Evolutionary conservation across 2,797 vertebrate species (phyloP), one percentile per base, ranked within the genome.

Genomic region (Morus bassanus): DNA sequence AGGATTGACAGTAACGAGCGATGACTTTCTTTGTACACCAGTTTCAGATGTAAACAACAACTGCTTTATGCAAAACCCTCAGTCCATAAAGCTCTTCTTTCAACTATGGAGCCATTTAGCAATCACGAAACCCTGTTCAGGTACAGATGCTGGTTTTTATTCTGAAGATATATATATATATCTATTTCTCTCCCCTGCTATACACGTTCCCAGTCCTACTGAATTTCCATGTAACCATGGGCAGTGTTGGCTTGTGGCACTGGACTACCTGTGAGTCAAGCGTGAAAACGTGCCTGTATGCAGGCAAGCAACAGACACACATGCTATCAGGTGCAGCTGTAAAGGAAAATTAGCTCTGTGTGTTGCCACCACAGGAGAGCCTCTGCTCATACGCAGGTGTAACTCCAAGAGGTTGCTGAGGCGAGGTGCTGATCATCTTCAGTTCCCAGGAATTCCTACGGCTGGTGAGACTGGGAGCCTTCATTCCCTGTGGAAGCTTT

Each of bases 41-140:
- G 45, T 79, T 95, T 93, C 93, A 93, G 83, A 63, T 89, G 70
- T 95, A 95, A 89, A 89, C 76, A 93, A 73, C 74, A 90, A 90
- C 59, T 70, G 74, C 74, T 70, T 93, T 81, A 80, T 93, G 77
- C 53, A 95, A 93, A 91, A 60, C 64, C 70, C 91, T 90, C 83
- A 94, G 74, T 89, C 88, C 75, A 22, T 64, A 79, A 87, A 88
- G 51, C 85, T 79, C 45, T 88, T 67, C 3, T 10, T 46, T 88
- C 93, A 70, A 45, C 8, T 28, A 5, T 63, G 37, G 83, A 91
- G 39, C 63, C 33, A 39, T 88, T 92, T 81, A 93, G 51, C 48
- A 82, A 74, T 67, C 84, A 85, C 63, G 56, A 88, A 91, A 74
- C 59, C 21, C 35, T 45, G 13, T n/a, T 93, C 50, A 73, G 82